Conservation (phyloP, 2,113 vertebrate species). For the Ovibos moschatus region DNA sequence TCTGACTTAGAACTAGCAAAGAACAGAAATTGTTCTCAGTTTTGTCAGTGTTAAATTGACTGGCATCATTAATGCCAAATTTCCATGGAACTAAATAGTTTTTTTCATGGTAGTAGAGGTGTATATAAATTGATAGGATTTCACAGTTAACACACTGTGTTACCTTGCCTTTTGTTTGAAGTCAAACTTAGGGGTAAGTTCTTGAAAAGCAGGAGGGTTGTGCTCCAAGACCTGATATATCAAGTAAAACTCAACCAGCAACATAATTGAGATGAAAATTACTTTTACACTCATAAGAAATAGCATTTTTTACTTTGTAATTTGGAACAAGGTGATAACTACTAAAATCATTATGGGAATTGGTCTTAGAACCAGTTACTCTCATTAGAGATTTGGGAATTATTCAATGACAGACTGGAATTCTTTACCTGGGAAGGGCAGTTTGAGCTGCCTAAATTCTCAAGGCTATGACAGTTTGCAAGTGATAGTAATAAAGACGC, state of each 20-base stretch:
- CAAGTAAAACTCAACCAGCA: conserved; percentile 11
- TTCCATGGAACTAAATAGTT: background rate
- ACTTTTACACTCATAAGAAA: conserved; percentile 3
- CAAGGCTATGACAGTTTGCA: background rate
- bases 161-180: conserved; percentile 18
- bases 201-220: background rate
- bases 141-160: background rate
- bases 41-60: background rate
- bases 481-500: background rate
- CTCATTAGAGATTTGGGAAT: background rate
- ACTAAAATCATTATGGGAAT: background rate
- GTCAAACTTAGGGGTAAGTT: background rate
- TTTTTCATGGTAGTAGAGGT: background rate
- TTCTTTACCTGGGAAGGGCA: background rate
- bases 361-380: background rate
- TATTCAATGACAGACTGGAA: background rate
- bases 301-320: background rate
- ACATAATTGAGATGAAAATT: conserved; percentile 28
- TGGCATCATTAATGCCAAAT: background rate
- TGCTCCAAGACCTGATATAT: background rate
- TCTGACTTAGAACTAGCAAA: conserved; percentile 28
- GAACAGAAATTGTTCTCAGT: background rate
- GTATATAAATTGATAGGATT: background rate
- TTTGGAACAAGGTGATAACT: background rate
- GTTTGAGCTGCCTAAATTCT: background rate